Evolutionary conservation across 2,888 invertebrate species (phyloP).

Genomic region (Athalia cordata): DNA sequence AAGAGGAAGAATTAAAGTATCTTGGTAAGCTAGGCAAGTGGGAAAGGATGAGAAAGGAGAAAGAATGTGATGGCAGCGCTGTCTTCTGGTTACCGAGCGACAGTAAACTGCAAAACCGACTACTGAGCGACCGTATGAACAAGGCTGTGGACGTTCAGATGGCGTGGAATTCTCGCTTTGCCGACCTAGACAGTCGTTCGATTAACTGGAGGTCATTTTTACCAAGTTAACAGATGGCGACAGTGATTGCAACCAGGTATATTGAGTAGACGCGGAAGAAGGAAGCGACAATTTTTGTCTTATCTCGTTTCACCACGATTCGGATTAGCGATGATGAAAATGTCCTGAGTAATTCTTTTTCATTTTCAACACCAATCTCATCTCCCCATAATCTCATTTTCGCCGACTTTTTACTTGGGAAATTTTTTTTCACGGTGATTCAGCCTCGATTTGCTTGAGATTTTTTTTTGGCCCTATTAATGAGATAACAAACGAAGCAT

Average conservation of each 20-base stretch:
- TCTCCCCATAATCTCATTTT: too few species aligned
- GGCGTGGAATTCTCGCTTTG: not conserved
- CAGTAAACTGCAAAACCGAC: not conserved
- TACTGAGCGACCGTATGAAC: not conserved
- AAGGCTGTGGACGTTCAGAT: not conserved
- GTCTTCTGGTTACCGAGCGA: not conserved
- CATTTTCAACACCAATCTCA: too few species aligned
- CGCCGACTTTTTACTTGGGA: too few species aligned
- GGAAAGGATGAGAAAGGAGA: not conserved
- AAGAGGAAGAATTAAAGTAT: not conserved
- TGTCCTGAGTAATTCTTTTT: too few species aligned
- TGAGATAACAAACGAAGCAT: too few species aligned
- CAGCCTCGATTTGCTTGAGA: too few species aligned
- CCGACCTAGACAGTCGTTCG: not conserved
- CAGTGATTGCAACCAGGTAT: not conserved
- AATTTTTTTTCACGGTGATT: too few species aligned
- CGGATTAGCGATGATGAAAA: too few species aligned
- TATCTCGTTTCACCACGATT: too few species aligned
- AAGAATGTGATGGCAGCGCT: not conserved
- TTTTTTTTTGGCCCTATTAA: too few species aligned
- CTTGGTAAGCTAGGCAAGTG: not conserved
- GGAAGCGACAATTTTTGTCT: too few species aligned
- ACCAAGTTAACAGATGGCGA: not conserved
- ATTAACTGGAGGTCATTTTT: constrained; percentile 14
- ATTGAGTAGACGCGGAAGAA: not conserved